phyloP scores from a whole-genome alignment of 1,140 invertebrate species.

The Trichogramma pretiosum region DNA sequence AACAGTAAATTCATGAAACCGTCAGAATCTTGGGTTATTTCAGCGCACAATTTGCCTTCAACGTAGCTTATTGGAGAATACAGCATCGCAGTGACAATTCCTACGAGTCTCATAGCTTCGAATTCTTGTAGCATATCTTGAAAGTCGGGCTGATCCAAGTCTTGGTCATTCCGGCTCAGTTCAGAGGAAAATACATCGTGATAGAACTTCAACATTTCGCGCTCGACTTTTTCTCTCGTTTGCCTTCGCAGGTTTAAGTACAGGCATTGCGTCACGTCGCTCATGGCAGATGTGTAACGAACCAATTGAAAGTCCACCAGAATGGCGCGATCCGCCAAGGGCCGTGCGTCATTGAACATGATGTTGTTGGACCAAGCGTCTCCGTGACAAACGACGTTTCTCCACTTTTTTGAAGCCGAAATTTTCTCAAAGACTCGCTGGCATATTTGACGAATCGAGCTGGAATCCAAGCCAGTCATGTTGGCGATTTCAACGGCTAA shows the following conservation, averaged over 20 bases:
- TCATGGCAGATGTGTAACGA: constrained; percentile 46
- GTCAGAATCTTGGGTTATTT: constrained; percentile 21
- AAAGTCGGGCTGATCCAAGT: constrained; percentile 24
- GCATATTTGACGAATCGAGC: constrained; percentile 29
- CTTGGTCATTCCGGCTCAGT: constrained; percentile 16
- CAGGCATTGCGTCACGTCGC: constrained; percentile 38
- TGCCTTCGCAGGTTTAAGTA: constrained; percentile 30
- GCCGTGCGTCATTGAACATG: background rate
- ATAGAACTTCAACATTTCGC: constrained; percentile 35
- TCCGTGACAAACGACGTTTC: background rate
- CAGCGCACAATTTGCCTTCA: constrained; percentile 22
- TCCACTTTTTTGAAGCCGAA: constrained; percentile 31
- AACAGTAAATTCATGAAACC: constrained; percentile 26
- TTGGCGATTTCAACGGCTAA: constrained; percentile 25
- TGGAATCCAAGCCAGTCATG: constrained; percentile 26
- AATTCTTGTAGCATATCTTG: constrained; percentile 28
- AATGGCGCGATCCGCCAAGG: constrained; percentile 33
- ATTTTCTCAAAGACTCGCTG: constrained; percentile 37
- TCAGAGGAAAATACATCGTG: constrained; percentile 26
- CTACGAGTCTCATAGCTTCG: constrained; percentile 31
- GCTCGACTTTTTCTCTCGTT: constrained; percentile 26
- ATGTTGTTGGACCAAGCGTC: background rate
- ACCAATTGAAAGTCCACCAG: constrained; percentile 44
- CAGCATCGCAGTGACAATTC: constrained; percentile 25
- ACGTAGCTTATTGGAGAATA: constrained; percentile 33